A percentile compares a stretch with the other conserved stretches of the same genome.
These are phyloP conservation scores for Troides helena DNA, from an alignment of 2,888 invertebrate genomes.

Conservation along the genomic window DNA sequence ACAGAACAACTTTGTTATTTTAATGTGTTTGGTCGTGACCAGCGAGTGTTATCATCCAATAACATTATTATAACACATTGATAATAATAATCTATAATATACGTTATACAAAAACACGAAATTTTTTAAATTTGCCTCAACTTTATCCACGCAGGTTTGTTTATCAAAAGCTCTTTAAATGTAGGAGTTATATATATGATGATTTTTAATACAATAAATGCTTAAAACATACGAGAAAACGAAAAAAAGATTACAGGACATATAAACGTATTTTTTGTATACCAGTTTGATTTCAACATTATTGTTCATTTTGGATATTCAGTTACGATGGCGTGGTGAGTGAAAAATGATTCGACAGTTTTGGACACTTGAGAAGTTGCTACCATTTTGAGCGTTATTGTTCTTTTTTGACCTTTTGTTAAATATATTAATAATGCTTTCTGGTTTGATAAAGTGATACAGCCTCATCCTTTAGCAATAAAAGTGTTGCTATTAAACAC, in stretches of 20 bases:
- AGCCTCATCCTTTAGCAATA: neutral
- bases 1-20: neutral
- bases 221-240: too few species aligned
- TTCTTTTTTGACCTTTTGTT: neutral
- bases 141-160: neutral
- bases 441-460: neutral
- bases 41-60: slow-evolving; percentile 1
- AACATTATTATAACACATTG: neutral
- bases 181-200: too few species aligned
- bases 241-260: too few species aligned
- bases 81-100: neutral
- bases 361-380: slow-evolving; percentile 13
- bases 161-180: too few species aligned
- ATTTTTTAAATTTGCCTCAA: neutral
- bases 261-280: neutral
- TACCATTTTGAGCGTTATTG: slow-evolving; percentile 4
- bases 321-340: slow-evolving; percentile 13
- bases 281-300: neutral
- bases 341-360: slow-evolving; percentile 20
- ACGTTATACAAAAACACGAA: neutral
- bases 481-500: neutral
- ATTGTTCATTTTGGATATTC: neutral
- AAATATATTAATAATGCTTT: neutral
- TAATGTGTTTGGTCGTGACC: neutral
- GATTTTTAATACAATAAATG: too few species aligned